Evolutionary conservation across 2,797 vertebrate genomes (phyloP).

Genomic region (Neosalanx taihuensis): DNA sequence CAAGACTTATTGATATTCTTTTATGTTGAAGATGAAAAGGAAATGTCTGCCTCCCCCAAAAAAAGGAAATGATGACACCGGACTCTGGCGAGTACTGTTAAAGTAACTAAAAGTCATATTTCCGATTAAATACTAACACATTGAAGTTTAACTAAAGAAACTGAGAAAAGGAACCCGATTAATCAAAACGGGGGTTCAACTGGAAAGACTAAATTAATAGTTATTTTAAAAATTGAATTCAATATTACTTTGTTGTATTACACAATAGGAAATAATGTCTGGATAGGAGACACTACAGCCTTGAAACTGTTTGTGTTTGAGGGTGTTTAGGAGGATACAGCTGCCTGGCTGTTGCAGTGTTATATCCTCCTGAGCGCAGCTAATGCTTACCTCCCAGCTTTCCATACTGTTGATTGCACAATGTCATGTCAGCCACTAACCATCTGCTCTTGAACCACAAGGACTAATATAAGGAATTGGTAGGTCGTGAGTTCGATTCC

Average conservation of each 20-base stretch:
- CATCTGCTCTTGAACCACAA: background rate
- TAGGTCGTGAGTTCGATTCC: no score
- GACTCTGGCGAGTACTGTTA: background rate
- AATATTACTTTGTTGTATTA: no score
- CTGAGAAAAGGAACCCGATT: no score
- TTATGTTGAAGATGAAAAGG: constrained; percentile 3
- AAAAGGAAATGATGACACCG: constrained; percentile 13
- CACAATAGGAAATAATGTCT: background rate
- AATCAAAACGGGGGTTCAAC: no score
- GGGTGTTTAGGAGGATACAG: background rate
- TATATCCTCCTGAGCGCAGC: constrained; percentile 4
- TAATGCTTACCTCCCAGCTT: constrained; percentile 8
- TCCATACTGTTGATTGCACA: no score
- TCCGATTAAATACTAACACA: background rate
- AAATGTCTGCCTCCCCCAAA: constrained; percentile 9
- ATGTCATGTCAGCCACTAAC: background rate
- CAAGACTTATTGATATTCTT: constrained; percentile 20
- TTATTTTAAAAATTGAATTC: no score
- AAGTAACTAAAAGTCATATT: background rate
- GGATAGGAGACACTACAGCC: background rate
- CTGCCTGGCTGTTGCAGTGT: background rate
- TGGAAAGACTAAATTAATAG: no score
- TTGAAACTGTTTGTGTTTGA: background rate
- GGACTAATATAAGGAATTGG: background rate
- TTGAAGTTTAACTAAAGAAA: background rate